These are phyloP conservation scores for Danio tinwini DNA, from an alignment of 2,797 vertebrate genomes.

Conservation along the genomic window DNA sequence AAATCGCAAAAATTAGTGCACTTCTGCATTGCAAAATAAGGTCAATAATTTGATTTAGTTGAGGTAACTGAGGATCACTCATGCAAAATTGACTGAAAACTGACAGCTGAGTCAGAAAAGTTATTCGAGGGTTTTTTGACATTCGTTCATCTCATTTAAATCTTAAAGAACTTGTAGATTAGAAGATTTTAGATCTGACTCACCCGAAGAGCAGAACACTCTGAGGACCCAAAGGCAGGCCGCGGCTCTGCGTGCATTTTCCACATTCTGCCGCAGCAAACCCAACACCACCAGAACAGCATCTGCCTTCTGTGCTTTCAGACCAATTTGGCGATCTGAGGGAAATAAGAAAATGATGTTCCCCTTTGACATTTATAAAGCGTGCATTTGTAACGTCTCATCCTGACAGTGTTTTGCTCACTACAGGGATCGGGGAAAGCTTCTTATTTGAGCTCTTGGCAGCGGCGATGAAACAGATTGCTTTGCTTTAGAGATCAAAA, in stretches of 20 bases:
- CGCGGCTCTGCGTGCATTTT: conserved; percentile 73
- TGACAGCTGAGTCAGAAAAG: not conserved
- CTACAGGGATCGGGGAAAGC: conserved; percentile 1
- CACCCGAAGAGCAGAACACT: conserved; percentile 85
- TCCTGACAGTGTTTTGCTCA: conserved; percentile 24
- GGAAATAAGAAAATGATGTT: not conserved
- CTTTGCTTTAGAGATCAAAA: conserved; percentile 36
- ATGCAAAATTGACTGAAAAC: not conserved
- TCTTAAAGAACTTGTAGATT: not conserved
- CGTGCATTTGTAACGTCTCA: not conserved
- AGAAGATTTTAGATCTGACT: conserved; percentile 37
- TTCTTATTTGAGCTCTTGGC: conserved; percentile 1
- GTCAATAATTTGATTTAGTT: too few species aligned
- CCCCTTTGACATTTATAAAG: conserved; percentile 34
- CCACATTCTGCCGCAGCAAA: conserved; percentile 79
- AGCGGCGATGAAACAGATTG: conserved; percentile 41
- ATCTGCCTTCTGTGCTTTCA: conserved; percentile 85
- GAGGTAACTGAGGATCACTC: not conserved
- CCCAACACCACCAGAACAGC: conserved; percentile 83
- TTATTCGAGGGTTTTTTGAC: not conserved
- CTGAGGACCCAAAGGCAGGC: conserved; percentile 87
- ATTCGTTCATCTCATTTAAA: not conserved
- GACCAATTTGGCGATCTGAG: conserved; percentile 85
- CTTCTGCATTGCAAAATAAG: too few species aligned
- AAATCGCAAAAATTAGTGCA: too few species aligned